A percentile compares a stretch with the other conserved stretches of the same genome.
Evolutionary conservation across 2,888 invertebrate species (phyloP).

Genomic region (Bimastos eiseni): DNA sequence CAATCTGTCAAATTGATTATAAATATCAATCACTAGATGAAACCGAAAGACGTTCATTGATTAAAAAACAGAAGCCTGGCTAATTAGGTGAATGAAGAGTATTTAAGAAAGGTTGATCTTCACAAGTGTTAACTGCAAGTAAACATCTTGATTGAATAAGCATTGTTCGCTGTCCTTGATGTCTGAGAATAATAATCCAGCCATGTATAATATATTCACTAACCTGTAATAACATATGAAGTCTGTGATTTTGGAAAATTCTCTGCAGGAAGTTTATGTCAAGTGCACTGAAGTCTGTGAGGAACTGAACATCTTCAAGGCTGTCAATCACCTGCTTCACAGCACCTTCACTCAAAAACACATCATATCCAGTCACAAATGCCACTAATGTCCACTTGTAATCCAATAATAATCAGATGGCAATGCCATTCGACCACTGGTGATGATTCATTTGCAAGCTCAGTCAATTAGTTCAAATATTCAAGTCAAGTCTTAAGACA

Average conservation of each 20-base stretch:
- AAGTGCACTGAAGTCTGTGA: conserved; percentile 17
- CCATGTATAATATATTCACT: neutral
- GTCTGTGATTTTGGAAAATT: conserved; percentile 16
- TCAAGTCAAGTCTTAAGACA: no score
- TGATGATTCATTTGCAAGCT: no score
- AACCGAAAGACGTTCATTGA: neutral
- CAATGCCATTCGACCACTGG: no score
- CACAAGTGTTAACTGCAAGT: no score
- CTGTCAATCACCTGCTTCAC: conserved; percentile 18
- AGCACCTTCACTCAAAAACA: neutral
- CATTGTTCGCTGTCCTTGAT: neutral
- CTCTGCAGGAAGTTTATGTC: conserved; percentile 21
- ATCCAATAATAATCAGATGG: neutral
- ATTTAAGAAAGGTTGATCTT: no score
- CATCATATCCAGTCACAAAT: no score
- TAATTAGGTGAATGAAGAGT: neutral
- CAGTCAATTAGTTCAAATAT: no score
- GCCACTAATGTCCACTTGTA: neutral
- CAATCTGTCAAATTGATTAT: neutral
- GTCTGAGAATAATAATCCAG: neutral
- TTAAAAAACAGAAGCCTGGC: neutral
- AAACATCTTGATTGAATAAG: neutral
- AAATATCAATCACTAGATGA: neutral
- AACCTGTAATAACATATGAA: neutral
- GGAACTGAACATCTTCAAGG: conserved; percentile 23